A percentile compares a stretch with the other conserved stretches of the same genome.
phyloP scores from a whole-genome alignment of 2,113 vertebrate species.

The Tursiops truncatus region DNA sequence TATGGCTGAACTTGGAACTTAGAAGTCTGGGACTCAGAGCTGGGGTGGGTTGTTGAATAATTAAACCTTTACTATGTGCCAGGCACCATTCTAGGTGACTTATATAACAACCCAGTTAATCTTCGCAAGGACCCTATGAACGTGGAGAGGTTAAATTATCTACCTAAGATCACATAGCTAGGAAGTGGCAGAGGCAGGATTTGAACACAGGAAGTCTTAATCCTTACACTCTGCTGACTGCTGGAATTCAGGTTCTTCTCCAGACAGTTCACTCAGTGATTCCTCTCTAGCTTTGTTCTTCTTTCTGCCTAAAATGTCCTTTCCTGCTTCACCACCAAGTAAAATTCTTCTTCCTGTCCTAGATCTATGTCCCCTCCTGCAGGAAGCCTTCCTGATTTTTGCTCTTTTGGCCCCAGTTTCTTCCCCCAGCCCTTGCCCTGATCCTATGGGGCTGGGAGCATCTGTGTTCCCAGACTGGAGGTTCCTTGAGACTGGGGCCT shows the following conservation, averaged over 20 bases:
- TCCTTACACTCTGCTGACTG: not conserved
- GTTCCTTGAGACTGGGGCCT: not conserved
- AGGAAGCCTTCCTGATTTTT: constrained; percentile 5
- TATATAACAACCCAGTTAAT: not conserved
- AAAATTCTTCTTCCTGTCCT: not conserved
- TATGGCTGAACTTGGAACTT: not conserved
- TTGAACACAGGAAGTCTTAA: not conserved
- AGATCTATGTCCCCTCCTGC: not conserved
- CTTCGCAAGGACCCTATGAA: not conserved
- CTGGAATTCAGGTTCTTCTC: not conserved
- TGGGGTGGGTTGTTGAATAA: not conserved
- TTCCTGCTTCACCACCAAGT: not conserved
- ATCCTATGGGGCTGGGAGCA: not conserved
- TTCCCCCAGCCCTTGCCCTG: not conserved
- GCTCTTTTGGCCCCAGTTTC: not conserved
- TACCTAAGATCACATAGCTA: not conserved
- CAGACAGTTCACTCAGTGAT: not conserved
- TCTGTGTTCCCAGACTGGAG: not conserved
- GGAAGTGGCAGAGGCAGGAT: not conserved
- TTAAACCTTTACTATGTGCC: not conserved
- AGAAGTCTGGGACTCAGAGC: not conserved
- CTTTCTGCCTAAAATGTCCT: not conserved
- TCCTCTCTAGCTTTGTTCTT: not conserved
- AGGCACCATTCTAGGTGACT: not conserved
- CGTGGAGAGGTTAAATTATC: not conserved